Percentiles rank a stretch among this genome's conserved stretches.
These are phyloP conservation scores for Battus philenor DNA, from an alignment of 1,140 invertebrate species.

Conservation along the genomic window DNA sequence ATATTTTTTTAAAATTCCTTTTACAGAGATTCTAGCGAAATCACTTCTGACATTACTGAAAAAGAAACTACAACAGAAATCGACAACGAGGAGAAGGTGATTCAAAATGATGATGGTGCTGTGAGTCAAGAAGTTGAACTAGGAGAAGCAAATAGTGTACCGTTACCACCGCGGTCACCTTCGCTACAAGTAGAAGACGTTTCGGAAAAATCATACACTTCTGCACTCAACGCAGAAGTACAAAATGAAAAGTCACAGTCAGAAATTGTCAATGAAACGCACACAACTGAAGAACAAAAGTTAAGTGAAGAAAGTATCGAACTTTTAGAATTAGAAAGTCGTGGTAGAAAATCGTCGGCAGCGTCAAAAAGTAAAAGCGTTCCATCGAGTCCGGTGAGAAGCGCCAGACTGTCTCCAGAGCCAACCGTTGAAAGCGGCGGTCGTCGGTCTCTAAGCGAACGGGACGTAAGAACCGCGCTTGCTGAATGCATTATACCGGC, in stretches of 20 bases:
- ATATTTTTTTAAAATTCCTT: too few relatives aligned
- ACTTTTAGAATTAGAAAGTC: conserved; percentile 2
- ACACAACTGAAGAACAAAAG: conserved; percentile 6
- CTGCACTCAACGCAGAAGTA: conserved; percentile 16
- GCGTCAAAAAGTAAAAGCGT: conserved; percentile 18
- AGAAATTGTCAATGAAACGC: conserved; percentile 1
- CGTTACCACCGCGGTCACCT: conserved; percentile 41
- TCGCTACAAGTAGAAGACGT: conserved; percentile 54
- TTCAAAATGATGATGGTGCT: conserved; percentile 19
- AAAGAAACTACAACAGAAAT: conserved; percentile 16
- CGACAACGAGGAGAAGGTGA: conserved; percentile 1
- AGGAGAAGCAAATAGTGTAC: conserved; percentile 19
- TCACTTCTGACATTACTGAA: conserved; percentile 20
- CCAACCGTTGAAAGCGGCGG: conserved; percentile 23
- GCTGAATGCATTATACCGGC: conserved; percentile 54
- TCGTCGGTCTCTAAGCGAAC: conserved; percentile 24
- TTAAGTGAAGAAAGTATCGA: neutral
- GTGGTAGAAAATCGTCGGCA: conserved; percentile 2
- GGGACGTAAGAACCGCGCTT: conserved; percentile 57
- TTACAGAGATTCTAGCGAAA: conserved; percentile 56
- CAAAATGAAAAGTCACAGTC: conserved; percentile 7
- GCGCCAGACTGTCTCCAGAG: conserved; percentile 30
- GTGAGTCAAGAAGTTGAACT: conserved; percentile 20
- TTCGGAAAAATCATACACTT: conserved; percentile 36
- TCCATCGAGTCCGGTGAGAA: conserved; percentile 26